Evolutionary conservation across 2,888 invertebrate species (phyloP), one percentile per base, ranked within the genome.

Genomic region (Ectemnius lituratus): DNA sequence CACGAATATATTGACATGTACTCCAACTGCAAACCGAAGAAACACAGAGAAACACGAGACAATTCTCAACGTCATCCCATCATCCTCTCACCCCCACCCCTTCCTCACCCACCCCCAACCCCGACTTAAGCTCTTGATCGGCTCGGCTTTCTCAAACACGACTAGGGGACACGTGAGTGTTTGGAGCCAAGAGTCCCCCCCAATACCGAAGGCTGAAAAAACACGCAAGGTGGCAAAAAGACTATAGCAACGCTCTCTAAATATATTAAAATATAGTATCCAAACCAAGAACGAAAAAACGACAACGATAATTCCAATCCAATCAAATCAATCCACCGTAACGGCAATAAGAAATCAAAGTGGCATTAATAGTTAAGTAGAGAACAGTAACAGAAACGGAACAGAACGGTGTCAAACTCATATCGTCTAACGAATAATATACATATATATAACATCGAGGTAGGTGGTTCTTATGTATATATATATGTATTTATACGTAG

Each of bases 401-500:
- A 67, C 58, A 37, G 1, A 23, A 23, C 23, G 23, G 2, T 23
- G 37, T 8, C 37, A 6, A 37, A 37, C 82, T 82, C 84, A 86
- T 84, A 72, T 52, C 11, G 16, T 52, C 52, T 52, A 52, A 16
- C 52, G 52, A 16, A 52, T 79, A 80, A 85, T 81, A 75, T 79
- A 86, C 86, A 86, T 88, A 82, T 83, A 80, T 84, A 85, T 80
- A 80, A 60, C 28, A 64, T 18, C 14, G 23, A 56, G 52, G 47
- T 49, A 23, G 67, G 62, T 71, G 70, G 62, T 74, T 78, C 78
- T 78, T 78, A 56, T 71, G 75, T 74, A 75, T 80, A 70, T 75
- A 78, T 75, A 73, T 82, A 79, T 61, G 56, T 80, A 77, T 70
- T 86, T 82, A 81, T 70, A 72, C 76, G 81, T 82, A 88, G 83